Evolutionary conservation across 2,888 invertebrate species (phyloP).

Genomic region (Bombyx huttoni): DNA sequence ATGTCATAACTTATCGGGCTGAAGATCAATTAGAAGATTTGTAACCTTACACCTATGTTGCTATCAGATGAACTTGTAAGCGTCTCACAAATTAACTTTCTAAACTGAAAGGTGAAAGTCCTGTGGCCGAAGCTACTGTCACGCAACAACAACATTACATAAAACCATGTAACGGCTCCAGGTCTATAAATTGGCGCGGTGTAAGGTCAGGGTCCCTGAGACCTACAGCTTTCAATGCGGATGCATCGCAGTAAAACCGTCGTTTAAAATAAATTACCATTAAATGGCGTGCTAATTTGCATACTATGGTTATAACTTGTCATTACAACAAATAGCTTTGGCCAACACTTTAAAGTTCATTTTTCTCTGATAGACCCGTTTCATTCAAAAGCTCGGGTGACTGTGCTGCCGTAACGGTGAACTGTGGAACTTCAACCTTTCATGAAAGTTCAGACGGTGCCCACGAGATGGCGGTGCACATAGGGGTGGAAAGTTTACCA

Average conservation of each 20-base stretch:
- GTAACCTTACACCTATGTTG: neutral
- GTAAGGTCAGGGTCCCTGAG: slow-evolving; percentile 72
- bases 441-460: slow-evolving; percentile 43
- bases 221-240: slow-evolving; percentile 55
- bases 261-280: slow-evolving; percentile 73
- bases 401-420: slow-evolving; percentile 36
- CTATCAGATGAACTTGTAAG: neutral
- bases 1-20: too few species aligned
- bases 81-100: slow-evolving; percentile 2
- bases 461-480: slow-evolving; percentile 51
- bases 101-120: slow-evolving; percentile 41
- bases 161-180: slow-evolving; percentile 57
- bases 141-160: slow-evolving; percentile 50
- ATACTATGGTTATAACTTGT: slow-evolving; percentile 44
- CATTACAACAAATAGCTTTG: slow-evolving; percentile 36
- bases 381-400: slow-evolving; percentile 60
- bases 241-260: slow-evolving; percentile 71
- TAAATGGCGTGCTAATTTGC: slow-evolving; percentile 71
- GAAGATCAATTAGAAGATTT: neutral
- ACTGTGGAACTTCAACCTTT: slow-evolving; percentile 47
- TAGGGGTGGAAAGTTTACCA: slow-evolving; percentile 21
- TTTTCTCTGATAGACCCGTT: slow-evolving; percentile 17
- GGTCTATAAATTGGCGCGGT: slow-evolving; percentile 66
- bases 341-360: slow-evolving; percentile 14
- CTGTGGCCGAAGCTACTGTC: slow-evolving; percentile 42